A percentile compares a stretch with the other conserved stretches of the same genome.
Conservation (phyloP, 2,797 vertebrate species). For the Epinephelus awoara region DNA sequence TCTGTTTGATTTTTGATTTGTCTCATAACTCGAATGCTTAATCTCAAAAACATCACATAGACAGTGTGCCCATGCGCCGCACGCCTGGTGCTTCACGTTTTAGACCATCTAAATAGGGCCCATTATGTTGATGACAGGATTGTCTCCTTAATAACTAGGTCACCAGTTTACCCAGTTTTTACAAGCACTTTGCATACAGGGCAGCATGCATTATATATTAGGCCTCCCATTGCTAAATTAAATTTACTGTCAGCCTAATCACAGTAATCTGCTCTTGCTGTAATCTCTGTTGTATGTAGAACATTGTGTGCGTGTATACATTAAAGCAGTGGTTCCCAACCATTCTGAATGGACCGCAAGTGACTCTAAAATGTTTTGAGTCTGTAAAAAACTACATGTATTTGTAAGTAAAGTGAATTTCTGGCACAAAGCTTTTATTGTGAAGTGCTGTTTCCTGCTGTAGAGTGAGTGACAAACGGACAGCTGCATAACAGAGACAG, state of each 20-base stretch:
- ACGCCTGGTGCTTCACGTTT: too few species aligned
- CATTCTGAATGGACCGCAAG: too few species aligned
- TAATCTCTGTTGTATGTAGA: not conserved
- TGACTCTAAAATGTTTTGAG: too few species aligned
- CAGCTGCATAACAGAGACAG: too few species aligned
- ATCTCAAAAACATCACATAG: not conserved
- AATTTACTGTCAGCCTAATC: not conserved
- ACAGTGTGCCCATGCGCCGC: not conserved
- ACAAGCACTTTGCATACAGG: slow-evolving; percentile 11
- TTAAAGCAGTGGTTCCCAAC: too few species aligned
- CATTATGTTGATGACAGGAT: slow-evolving; percentile 33
- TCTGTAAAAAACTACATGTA: too few species aligned
- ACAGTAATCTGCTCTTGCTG: slow-evolving; percentile 13
- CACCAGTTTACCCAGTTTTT: slow-evolving; percentile 22
- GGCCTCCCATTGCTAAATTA: not conserved
- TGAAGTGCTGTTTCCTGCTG: too few species aligned
- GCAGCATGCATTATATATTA: slow-evolving; percentile 19
- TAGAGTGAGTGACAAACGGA: too few species aligned
- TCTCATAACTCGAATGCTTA: too few species aligned
- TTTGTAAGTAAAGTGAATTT: too few species aligned
- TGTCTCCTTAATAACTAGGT: slow-evolving; percentile 18
- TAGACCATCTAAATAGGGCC: too few species aligned
- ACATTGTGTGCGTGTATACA: not conserved
- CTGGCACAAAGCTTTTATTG: too few species aligned
- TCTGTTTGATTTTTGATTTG: not conserved